phyloP scores from a whole-genome alignment of 2,113 vertebrate genomes.

The Riparia riparia region DNA sequence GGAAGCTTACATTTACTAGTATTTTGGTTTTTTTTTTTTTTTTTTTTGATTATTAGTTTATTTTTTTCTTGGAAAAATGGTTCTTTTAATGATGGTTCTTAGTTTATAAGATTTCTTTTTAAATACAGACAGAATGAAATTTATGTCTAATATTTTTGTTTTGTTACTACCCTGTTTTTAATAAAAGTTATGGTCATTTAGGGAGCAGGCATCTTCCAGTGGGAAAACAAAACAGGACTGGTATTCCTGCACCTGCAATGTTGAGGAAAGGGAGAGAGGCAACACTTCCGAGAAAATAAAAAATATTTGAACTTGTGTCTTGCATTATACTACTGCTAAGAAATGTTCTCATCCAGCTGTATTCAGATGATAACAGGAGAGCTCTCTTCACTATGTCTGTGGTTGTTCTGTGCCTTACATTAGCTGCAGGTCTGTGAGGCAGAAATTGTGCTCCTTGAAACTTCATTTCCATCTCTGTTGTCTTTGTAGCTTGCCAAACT shows the following conservation, averaged over 20 bases:
- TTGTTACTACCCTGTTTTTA: neutral
- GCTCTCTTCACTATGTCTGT: neutral
- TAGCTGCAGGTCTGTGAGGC: neutral
- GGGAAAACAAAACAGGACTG: neutral
- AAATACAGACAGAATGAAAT: neutral
- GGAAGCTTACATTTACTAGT: neutral
- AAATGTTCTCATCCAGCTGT: neutral
- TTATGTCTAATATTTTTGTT: neutral
- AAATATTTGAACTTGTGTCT: neutral
- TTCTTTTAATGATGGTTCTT: neutral
- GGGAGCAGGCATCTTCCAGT: neutral
- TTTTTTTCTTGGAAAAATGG: neutral
- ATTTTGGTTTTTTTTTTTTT: neutral
- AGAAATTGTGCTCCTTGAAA: neutral
- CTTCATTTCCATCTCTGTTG: neutral
- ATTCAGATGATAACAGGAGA: neutral
- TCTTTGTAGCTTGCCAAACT: constrained; percentile 12
- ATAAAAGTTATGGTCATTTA: neutral
- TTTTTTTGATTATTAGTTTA: neutral
- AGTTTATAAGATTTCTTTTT: neutral
- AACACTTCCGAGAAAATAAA: neutral
- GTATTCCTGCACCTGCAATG: neutral
- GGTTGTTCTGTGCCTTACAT: neutral
- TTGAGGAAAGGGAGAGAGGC: neutral
- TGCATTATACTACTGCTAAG: neutral